phyloP scores from a whole-genome alignment of 2,888 invertebrate genomes.

The Bugula neritina region DNA sequence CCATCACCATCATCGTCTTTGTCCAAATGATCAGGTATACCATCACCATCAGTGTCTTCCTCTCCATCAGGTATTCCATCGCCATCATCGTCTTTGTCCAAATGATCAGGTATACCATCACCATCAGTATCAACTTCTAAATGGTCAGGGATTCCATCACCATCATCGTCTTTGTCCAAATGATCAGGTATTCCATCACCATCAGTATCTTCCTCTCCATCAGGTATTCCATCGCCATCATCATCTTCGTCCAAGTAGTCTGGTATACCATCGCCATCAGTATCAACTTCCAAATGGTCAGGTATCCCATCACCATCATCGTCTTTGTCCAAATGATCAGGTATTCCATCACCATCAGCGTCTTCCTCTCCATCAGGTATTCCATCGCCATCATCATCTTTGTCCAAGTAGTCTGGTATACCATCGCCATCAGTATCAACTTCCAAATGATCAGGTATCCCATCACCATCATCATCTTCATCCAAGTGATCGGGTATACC shows the following conservation, averaged over 20 bases:
- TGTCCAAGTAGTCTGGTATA: slow-evolving; percentile 40
- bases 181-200: slow-evolving; percentile 44
- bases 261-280: slow-evolving; percentile 28
- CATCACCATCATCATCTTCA: slow-evolving; percentile 38
- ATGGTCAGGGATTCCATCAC: slow-evolving; percentile 34
- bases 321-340: neutral
- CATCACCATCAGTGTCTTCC: neutral
- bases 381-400: slow-evolving; percentile 39
- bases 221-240: slow-evolving; percentile 22
- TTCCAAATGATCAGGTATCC: slow-evolving; percentile 2
- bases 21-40: slow-evolving; percentile 11
- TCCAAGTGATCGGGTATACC: slow-evolving; percentile 38
- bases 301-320: slow-evolving; percentile 19
- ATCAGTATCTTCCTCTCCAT: slow-evolving; percentile 31
- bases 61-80: no score
- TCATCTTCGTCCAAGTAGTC: slow-evolving; percentile 30
- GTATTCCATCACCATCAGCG: slow-evolving; percentile 10
- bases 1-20: slow-evolving; percentile 10
- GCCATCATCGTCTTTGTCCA: slow-evolving; percentile 9
- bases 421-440: slow-evolving; percentile 33
- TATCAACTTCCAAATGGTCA: neutral
- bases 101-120: slow-evolving; percentile 8
- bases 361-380: slow-evolving; percentile 16
- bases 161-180: slow-evolving; percentile 33
- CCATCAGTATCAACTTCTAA: slow-evolving; percentile 21